Evolutionary conservation across 2,113 vertebrate genomes (phyloP).

Genomic region (Myodes glareolus): DNA sequence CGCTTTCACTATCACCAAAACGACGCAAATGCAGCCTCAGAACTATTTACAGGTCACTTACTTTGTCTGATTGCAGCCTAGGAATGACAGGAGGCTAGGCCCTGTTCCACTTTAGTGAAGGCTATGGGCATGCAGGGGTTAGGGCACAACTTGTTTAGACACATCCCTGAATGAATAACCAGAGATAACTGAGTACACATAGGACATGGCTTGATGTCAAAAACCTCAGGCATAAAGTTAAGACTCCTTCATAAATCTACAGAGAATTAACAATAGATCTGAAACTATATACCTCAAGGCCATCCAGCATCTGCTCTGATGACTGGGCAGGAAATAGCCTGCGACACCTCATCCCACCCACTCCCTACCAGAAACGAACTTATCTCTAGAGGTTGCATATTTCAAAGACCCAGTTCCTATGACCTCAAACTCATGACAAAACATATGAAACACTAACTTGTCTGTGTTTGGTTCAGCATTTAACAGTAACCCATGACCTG

Average conservation of each 20-base stretch:
- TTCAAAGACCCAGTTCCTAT: neutral
- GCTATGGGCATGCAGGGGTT: neutral
- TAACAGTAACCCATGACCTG: neutral
- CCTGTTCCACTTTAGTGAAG: neutral
- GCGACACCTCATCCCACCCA: neutral
- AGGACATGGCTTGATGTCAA: neutral
- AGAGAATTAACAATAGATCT: neutral
- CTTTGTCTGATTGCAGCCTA: neutral
- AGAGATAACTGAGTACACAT: neutral
- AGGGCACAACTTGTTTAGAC: neutral
- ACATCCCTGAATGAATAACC: neutral
- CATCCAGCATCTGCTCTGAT: neutral
- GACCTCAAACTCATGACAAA: neutral
- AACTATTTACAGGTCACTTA: neutral
- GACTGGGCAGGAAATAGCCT: neutral
- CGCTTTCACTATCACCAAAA: neutral
- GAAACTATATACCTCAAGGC: neutral
- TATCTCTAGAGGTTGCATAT: neutral
- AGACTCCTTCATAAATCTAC: neutral
- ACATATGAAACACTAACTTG: neutral
- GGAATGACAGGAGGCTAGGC: neutral
- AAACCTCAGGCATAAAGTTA: neutral
- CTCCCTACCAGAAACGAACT: neutral
- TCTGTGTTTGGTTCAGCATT: neutral
- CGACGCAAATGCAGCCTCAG: neutral